Conservation (phyloP, 2,888 invertebrate species). For the Plagiodera versicolora region DNA sequence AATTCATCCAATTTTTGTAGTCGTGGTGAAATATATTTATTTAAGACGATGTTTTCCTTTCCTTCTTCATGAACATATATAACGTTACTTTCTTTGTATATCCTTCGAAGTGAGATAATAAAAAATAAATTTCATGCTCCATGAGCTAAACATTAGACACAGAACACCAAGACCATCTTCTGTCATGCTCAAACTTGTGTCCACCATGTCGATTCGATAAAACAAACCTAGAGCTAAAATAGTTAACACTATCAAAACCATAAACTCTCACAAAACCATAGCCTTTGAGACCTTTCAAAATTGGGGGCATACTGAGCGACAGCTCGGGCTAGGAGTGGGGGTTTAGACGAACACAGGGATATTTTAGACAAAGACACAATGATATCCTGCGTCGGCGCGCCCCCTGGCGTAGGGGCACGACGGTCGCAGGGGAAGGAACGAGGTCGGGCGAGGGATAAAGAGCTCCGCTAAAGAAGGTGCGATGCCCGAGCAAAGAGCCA, state of each 20-base stretch:
- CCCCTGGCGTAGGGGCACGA: conserved; percentile 11
- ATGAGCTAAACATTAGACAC: neutral
- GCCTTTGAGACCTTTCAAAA: neutral
- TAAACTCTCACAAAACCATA: neutral
- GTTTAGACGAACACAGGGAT: conserved; percentile 85
- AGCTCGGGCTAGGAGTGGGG: conserved; percentile 61
- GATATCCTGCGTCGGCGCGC: conserved; percentile 58
- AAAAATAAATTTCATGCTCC: too few species aligned
- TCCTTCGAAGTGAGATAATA: too few species aligned
- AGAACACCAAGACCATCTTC: neutral
- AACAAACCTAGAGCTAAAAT: conserved; percentile 54
- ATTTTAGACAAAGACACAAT: conserved; percentile 77
- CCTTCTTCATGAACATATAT: too few species aligned
- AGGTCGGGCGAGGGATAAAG: conserved; percentile 28
- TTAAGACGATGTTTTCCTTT: too few species aligned
- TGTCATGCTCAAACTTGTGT: conserved; percentile 54
- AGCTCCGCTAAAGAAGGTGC: conserved; percentile 53
- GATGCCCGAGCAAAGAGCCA: conserved; percentile 52
- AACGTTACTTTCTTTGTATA: too few species aligned
- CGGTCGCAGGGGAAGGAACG: conserved; percentile 8
- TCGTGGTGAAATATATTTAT: too few species aligned
- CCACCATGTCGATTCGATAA: conserved; percentile 51
- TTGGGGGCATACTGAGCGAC: conserved; percentile 45
- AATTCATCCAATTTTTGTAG: too few species aligned
- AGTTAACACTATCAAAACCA: conserved; percentile 28